Evolutionary conservation across 1,140 invertebrate species (phyloP).

Genomic region (Dufourea novaeangliae): DNA sequence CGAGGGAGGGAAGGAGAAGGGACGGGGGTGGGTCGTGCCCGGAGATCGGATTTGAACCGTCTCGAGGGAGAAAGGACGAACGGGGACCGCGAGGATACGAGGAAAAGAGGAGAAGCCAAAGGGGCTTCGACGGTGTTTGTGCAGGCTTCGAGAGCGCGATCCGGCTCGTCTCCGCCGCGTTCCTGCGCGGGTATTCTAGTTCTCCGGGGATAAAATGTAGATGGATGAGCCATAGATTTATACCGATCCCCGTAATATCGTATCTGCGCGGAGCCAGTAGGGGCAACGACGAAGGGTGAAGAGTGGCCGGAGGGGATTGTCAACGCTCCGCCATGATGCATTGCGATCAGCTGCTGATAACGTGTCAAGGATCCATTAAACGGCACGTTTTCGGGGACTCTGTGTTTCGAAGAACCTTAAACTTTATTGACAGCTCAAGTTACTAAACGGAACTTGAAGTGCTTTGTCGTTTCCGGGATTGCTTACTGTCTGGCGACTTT

Average conservation of each 20-base stretch:
- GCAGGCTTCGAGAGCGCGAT: slow-evolving; percentile 19
- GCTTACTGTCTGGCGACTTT: too few relatives aligned
- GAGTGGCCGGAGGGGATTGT: slow-evolving; percentile 73
- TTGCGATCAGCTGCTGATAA: slow-evolving; percentile 78
- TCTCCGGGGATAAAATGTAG: slow-evolving; percentile 76
- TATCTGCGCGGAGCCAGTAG: slow-evolving; percentile 63
- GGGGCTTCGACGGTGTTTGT: slow-evolving; percentile 46
- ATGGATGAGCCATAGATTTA: slow-evolving; percentile 79
- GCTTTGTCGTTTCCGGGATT: neutral
- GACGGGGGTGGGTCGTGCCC: slow-evolving; percentile 52
- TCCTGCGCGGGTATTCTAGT: slow-evolving; percentile 52
- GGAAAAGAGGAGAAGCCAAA: slow-evolving; percentile 49
- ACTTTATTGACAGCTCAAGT: neutral
- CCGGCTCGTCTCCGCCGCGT: slow-evolving; percentile 22
- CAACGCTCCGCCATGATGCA: slow-evolving; percentile 75
- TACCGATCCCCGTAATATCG: slow-evolving; percentile 76
- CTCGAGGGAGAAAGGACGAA: slow-evolving; percentile 65
- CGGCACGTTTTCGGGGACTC: slow-evolving; percentile 64
- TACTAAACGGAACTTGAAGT: neutral
- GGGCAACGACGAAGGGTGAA: slow-evolving; percentile 62
- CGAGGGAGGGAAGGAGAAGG: neutral
- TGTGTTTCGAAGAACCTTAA: slow-evolving; percentile 24
- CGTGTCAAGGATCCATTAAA: slow-evolving; percentile 74
- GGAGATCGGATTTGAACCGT: slow-evolving; percentile 75
- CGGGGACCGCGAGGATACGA: slow-evolving; percentile 36